Evolutionary conservation across 2,888 invertebrate genomes (phyloP).

Genomic region (Eurois occulta): DNA sequence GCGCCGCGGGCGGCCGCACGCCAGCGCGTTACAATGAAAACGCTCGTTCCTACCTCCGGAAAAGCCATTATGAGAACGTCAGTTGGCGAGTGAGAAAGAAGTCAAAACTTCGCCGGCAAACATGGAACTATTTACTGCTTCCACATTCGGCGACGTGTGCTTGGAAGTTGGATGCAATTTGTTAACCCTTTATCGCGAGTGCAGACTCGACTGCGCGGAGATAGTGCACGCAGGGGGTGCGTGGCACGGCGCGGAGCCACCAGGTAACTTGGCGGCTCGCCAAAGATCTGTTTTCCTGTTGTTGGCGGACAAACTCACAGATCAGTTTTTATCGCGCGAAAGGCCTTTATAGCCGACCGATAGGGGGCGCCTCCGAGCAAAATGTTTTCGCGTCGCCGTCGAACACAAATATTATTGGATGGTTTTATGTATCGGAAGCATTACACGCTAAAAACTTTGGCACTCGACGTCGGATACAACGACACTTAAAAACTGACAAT

Average conservation of each 20-base stretch:
- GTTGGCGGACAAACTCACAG: slow-evolving; percentile 89
- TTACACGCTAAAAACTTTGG: slow-evolving; percentile 89
- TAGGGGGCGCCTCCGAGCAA: slow-evolving; percentile 82
- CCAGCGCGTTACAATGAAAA: slow-evolving; percentile 75
- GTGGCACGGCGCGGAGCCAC: slow-evolving; percentile 66
- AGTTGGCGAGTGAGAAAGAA: slow-evolving; percentile 85
- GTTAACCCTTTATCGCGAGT: slow-evolving; percentile 87
- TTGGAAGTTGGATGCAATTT: slow-evolving; percentile 87
- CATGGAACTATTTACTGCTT: slow-evolving; percentile 87
- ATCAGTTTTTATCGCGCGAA: slow-evolving; percentile 91
- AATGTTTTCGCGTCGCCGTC: slow-evolving; percentile 87
- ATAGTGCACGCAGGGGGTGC: slow-evolving; percentile 69
- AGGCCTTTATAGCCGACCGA: slow-evolving; percentile 90
- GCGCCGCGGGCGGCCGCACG: slow-evolving; percentile 75
- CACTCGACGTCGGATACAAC: slow-evolving; percentile 79
- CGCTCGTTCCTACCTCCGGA: slow-evolving; percentile 73
- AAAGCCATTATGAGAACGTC: slow-evolving; percentile 85
- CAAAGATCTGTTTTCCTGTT: slow-evolving; percentile 90
- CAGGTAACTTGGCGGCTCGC: slow-evolving; percentile 88
- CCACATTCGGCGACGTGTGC: slow-evolving; percentile 87
- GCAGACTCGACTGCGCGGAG: slow-evolving; percentile 70
- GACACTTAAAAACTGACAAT: slow-evolving; percentile 79
- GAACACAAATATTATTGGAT: slow-evolving; percentile 89
- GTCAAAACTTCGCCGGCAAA: slow-evolving; percentile 87
- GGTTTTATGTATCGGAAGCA: slow-evolving; percentile 90